Conservation (phyloP, 2,113 vertebrate species). For the Etheostoma spectabile region DNA sequence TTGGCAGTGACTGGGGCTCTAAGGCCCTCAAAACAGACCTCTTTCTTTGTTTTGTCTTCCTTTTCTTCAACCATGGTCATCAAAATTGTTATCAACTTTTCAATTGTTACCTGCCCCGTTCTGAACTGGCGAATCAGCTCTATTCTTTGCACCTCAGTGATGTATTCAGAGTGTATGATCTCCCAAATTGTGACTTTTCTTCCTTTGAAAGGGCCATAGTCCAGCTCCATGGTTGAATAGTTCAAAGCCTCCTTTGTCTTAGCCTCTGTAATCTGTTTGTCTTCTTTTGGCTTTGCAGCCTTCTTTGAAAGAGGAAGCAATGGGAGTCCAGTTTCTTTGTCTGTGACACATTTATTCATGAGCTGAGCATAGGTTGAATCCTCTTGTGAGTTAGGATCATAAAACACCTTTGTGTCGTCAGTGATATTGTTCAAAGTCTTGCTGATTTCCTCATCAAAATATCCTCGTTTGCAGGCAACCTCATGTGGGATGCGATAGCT, state of each 20-base stretch:
- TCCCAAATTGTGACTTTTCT: constrained; percentile 93
- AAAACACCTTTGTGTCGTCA: constrained; percentile 86
- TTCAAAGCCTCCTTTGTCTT: constrained; percentile 89
- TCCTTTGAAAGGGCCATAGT: constrained; percentile 89
- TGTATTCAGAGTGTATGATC: constrained; percentile 93
- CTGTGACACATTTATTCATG: constrained; percentile 85
- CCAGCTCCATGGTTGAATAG: constrained; percentile 87
- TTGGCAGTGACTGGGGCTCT: constrained; percentile 88
- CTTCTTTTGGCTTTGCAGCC: constrained; percentile 84
- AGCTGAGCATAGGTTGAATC: constrained; percentile 88
- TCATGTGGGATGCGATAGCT: constrained; percentile 93
- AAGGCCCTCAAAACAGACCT: constrained; percentile 88
- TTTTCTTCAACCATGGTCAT: constrained; percentile 91
- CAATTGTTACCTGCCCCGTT: constrained; percentile 91
- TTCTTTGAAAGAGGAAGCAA: constrained; percentile 89
- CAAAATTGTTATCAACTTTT: constrained; percentile 92
- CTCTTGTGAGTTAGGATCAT: constrained; percentile 87
- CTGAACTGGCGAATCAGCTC: constrained; percentile 92
- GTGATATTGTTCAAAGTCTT: constrained; percentile 77
- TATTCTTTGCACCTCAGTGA: constrained; percentile 90
- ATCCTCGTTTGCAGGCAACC: constrained; percentile 88
- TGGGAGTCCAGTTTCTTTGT: constrained; percentile 88
- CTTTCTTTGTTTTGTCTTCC: constrained; percentile 84
- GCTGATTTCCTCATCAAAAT: constrained; percentile 86
- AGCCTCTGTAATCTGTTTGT: constrained; percentile 85